These are phyloP conservation scores for Stomatorhinus ivindoensis DNA, from an alignment of 2,113 vertebrate species.

Conservation along the genomic window DNA sequence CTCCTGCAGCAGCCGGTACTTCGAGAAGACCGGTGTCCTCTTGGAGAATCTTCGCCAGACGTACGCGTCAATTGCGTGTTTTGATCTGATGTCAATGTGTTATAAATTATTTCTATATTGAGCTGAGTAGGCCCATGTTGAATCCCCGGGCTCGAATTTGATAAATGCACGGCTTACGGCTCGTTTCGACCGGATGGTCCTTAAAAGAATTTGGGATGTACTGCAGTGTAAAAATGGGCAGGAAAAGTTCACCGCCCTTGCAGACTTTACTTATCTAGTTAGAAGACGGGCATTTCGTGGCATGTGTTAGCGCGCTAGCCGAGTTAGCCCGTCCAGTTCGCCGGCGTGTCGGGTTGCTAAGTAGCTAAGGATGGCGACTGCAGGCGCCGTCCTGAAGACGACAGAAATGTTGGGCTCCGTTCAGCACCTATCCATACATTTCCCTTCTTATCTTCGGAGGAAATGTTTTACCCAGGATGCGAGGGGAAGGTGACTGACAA, in stretches of 20 bases:
- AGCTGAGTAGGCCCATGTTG: constrained; percentile 9
- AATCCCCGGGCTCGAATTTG: constrained; percentile 28
- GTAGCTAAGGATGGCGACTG: not conserved
- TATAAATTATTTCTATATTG: not conserved
- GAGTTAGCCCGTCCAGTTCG: not conserved
- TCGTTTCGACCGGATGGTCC: not conserved
- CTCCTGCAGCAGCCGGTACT: constrained; percentile 44
- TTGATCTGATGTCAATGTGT: not conserved
- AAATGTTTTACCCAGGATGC: not conserved
- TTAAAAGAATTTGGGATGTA: not conserved
- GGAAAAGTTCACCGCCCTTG: not conserved
- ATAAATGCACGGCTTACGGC: too few species aligned
- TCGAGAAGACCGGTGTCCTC: constrained; percentile 44
- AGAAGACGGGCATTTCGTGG: not conserved
- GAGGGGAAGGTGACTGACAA: not conserved
- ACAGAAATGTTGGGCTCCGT: not conserved
- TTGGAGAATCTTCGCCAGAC: constrained; percentile 46
- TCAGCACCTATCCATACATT: not conserved
- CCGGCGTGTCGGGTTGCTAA: not conserved
- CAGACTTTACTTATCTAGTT: not conserved
- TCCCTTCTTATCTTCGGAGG: not conserved
- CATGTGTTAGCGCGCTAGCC: not conserved
- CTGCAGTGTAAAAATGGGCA: not conserved
- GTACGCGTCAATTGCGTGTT: constrained; percentile 31
- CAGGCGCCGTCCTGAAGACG: not conserved